Percentiles rank a stretch among this genome's conserved stretches.
phyloP scores from a whole-genome alignment of 1,140 invertebrate genomes.

The Lamellibrachia luymesi region DNA sequence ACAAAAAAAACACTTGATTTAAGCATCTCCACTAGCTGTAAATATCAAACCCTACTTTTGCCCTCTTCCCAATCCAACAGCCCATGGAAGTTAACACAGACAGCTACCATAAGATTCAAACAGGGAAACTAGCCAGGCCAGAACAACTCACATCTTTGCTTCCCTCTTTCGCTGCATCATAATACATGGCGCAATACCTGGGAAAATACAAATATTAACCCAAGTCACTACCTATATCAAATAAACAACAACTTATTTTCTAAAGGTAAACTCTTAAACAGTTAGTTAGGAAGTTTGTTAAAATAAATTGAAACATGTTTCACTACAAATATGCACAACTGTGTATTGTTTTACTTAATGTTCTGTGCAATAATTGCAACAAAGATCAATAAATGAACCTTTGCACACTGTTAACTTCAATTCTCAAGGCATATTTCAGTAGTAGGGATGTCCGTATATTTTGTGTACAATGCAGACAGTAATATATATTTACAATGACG shows the following conservation, averaged over 20 bases:
- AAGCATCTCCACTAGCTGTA: not conserved
- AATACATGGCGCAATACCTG: constrained; percentile 73
- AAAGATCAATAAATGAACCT: no score
- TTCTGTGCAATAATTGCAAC: no score
- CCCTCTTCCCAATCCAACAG: not conserved
- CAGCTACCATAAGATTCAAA: not conserved
- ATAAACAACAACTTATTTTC: not conserved
- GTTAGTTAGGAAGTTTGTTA: not conserved
- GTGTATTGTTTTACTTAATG: no score
- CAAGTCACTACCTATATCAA: not conserved
- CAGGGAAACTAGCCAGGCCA: not conserved
- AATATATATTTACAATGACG: no score
- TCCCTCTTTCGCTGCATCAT: constrained; percentile 58
- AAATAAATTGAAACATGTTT: not conserved
- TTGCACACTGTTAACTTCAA: no score
- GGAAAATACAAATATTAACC: not conserved
- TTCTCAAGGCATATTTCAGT: no score
- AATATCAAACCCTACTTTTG: not conserved
- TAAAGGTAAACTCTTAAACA: not conserved
- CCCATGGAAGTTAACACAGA: not conserved
- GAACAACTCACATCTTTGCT: constrained; percentile 55
- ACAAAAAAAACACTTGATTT: no score
- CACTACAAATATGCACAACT: not conserved
- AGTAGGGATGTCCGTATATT: no score
- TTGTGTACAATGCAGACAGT: no score